Base-by-base conservation (phyloP, 2,888 invertebrate species). In the Laspeyria flexula region DNA sequence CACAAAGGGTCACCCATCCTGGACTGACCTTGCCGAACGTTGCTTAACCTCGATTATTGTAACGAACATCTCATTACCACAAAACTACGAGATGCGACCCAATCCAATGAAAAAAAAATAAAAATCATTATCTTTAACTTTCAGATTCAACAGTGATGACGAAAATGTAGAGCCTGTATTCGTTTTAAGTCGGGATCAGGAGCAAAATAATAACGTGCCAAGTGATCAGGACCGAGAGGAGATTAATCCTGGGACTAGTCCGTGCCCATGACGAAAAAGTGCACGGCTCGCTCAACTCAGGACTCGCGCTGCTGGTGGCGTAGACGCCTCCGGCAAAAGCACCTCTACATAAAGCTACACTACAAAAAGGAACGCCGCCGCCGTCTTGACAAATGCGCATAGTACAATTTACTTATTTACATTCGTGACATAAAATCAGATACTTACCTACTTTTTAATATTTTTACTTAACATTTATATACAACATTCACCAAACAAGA, bases 111-210 rank as follows among this genome's bases (percentile, higher is more conserved):
- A n/a, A n/a, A n/a, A n/a, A n/a, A n/a, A n/a, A n/a, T n/a, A n/a
- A n/a, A n/a, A n/a, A n/a, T n/a, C n/a, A n/a, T n/a, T n/a, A 6
- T 39, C 18, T 43, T 31, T 23, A 12, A 30, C 15, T 71, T 73
- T 6, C 78, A 90, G 90, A 64, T 90, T 90, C 56, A 85, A 84
- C 59, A 76, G 71, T 43, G 84, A 85, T 1, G 90, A 90, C 38
- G 90, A 90, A 56, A 83, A 82, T 43, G 84, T 89, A 7, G 87
- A 89, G 55, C 90, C 90, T 12, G 83, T 83, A 4, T 85, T 87
- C 55, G 81, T 85, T 37, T 61, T 89, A 63, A 83, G 74, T 53
- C 75, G 81, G 31, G 84, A 85, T 43, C 75, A 82, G 53, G 86
- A 89, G 59, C 85, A 85, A 48, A 87, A 88, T 61, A 88, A 87